Evolutionary conservation across 2,113 vertebrate species (phyloP).

Genomic region (Martes martes): DNA sequence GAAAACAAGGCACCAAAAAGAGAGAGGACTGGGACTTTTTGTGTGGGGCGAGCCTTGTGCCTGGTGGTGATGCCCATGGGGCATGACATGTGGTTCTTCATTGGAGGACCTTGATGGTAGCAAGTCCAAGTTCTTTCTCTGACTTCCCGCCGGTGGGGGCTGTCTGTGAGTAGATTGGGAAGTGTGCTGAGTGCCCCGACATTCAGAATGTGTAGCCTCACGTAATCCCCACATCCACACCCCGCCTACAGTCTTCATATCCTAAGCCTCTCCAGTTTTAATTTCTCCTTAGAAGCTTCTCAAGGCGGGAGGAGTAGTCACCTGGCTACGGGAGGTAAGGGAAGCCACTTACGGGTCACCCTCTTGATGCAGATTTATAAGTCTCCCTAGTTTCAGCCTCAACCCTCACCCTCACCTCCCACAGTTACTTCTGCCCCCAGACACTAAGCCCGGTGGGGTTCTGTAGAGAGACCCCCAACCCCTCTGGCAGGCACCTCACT

Average conservation of each 20-base stretch:
- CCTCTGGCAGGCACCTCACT: neutral
- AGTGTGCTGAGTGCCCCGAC: neutral
- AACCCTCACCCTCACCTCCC: neutral
- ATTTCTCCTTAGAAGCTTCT: neutral
- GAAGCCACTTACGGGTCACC: neutral
- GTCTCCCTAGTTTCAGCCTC: neutral
- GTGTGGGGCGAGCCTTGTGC: rapidly evolving
- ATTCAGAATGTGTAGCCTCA: neutral
- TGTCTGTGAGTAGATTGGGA: neutral
- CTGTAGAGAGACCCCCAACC: neutral
- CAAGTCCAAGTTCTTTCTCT: neutral
- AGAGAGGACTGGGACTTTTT: neutral
- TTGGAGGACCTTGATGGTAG: neutral
- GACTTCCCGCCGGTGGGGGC: neutral
- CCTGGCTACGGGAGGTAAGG: neutral
- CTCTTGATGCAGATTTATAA: neutral
- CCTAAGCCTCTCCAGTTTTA: neutral
- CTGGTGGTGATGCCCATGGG: rapidly evolving
- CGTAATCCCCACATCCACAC: neutral
- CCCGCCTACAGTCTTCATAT: neutral
- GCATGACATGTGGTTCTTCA: neutral
- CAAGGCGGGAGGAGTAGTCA: neutral
- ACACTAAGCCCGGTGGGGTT: neutral
- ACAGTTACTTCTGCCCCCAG: neutral
- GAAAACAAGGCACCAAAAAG: neutral